Evolutionary conservation across 2,797 vertebrate genomes (phyloP).

Genomic region (Phrynocephalus vlangalii): DNA sequence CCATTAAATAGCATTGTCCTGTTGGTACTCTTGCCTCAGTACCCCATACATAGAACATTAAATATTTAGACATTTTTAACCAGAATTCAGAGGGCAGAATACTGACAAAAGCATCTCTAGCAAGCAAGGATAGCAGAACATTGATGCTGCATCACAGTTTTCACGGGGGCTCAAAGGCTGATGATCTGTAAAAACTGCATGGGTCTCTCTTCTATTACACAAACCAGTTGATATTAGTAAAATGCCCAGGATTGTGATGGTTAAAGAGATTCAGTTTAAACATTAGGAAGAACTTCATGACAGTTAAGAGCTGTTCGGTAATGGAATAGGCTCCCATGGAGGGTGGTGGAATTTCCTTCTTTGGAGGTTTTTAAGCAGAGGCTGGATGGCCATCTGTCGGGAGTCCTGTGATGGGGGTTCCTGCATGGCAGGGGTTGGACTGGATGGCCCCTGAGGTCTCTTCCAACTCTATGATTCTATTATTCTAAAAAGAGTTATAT

Average conservation of each 20-base stretch:
- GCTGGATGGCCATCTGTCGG: too few species aligned
- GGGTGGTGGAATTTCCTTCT: too few species aligned
- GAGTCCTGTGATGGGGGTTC: too few species aligned
- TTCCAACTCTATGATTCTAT: too few species aligned
- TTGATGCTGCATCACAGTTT: neutral
- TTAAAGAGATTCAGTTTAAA: neutral
- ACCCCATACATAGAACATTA: neutral
- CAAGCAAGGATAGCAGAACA: neutral
- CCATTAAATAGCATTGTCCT: neutral
- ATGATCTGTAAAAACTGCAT: neutral
- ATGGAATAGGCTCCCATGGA: too few species aligned
- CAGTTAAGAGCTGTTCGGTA: too few species aligned
- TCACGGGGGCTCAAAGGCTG: neutral
- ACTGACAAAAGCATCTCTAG: neutral
- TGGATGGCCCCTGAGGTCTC: too few species aligned
- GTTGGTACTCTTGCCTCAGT: neutral
- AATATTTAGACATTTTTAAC: too few species aligned
- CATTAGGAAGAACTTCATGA: too few species aligned
- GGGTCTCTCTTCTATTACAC: neutral
- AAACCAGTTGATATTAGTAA: neutral
- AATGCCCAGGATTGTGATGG: neutral
- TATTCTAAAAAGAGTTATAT: neutral
- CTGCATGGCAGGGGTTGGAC: too few species aligned
- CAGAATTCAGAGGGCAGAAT: neutral
- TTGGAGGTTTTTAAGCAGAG: too few species aligned